Percentiles rank a stretch among this genome's conserved stretches.
phyloP scores from a whole-genome alignment of 2,888 invertebrate species.

The Hydriomena furcata region DNA sequence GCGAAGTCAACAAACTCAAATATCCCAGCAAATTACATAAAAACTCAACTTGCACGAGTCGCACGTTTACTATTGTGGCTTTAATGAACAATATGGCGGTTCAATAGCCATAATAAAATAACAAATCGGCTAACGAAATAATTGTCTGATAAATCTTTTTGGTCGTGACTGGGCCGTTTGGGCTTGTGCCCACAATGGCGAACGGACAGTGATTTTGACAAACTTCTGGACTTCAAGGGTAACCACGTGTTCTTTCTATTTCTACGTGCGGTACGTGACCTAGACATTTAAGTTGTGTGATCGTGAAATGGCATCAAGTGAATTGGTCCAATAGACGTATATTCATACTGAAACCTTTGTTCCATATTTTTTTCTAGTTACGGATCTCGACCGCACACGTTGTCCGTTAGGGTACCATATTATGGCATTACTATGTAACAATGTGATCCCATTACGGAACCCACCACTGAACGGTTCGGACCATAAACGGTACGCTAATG shows the following conservation, averaged over 20 bases:
- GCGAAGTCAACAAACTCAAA: slow-evolving; percentile 4
- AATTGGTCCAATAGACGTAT: no score
- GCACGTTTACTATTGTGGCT: slow-evolving; percentile 10
- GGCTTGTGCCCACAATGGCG: slow-evolving; percentile 44
- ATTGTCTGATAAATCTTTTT: slow-evolving; percentile 55
- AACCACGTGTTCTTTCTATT: slow-evolving; percentile 46
- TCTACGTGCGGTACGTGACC: slow-evolving; percentile 63
- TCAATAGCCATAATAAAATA: slow-evolving; percentile 44
- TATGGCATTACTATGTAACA: slow-evolving; percentile 28
- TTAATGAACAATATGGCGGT: slow-evolving; percentile 26
- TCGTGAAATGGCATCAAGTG: slow-evolving; percentile 53
- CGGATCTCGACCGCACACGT: slow-evolving; percentile 50
- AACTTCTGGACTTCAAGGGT: slow-evolving; percentile 67
- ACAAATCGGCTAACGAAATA: slow-evolving; percentile 50
- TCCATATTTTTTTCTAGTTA: slow-evolving; percentile 42
- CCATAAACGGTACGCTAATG: slow-evolving; percentile 34
- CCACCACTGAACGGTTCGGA: slow-evolving; percentile 33
- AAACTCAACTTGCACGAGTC: not conserved
- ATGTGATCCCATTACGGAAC: slow-evolving; percentile 31
- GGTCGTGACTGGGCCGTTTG: slow-evolving; percentile 69
- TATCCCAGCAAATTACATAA: not conserved
- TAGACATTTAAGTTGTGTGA: slow-evolving; percentile 59
- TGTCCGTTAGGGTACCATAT: slow-evolving; percentile 34
- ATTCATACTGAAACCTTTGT: slow-evolving; percentile 18
- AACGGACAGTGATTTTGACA: slow-evolving; percentile 59